Base-by-base conservation (phyloP, 1,140 invertebrate species). In the Magallana ariakensis region DNA sequence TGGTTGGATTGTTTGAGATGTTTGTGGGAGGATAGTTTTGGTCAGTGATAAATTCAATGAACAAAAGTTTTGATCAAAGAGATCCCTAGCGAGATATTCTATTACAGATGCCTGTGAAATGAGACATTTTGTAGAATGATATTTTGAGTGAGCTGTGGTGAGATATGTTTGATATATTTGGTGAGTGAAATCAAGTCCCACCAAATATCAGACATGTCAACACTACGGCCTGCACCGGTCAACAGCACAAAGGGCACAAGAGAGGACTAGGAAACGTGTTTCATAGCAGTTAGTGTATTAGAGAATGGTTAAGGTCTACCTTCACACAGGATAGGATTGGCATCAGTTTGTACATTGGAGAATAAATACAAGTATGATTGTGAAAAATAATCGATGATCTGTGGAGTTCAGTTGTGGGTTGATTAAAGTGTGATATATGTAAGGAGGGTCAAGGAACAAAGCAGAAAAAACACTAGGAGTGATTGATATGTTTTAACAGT, bases 151-250 rank as follows among this genome's bases (percentile, higher is more conserved):
- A 46, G 56, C 62, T 89, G 90, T 97, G 96, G 96, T 97, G 95
- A 98, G 98, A 99, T 99, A 99, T 99, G 98, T 99, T 99, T 99
- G 98, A 99, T 99, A 99, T 99, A 99, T 98, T 99, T 99, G 98
- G 98, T 99, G 98, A 96, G 95, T 95, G 57, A 85, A 85, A 91
- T 92, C 94, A 93, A 94, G 95, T 96, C 97, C 98, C 98, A 98
- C 98, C 98, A 97, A 97, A 97, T 98, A 98, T 98, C 98, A 98
- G 98, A 99, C 98, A 99, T 99, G 98, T 99, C 98, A 95, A 86
- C 90, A 89, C 87, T 87, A 90, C 80, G 89, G 82, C 83, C 22
- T 81, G 15, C 46, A n/a, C 80, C 33, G 33, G 33, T n/a, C 80
- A 53, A 3, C 54, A 81, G 46, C 9, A 60, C 9, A 60, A 16